Percentiles rank a stretch among this genome's conserved stretches.
phyloP scores from a whole-genome alignment of 1,140 invertebrate species.

The Drosophila ambigua region DNA sequence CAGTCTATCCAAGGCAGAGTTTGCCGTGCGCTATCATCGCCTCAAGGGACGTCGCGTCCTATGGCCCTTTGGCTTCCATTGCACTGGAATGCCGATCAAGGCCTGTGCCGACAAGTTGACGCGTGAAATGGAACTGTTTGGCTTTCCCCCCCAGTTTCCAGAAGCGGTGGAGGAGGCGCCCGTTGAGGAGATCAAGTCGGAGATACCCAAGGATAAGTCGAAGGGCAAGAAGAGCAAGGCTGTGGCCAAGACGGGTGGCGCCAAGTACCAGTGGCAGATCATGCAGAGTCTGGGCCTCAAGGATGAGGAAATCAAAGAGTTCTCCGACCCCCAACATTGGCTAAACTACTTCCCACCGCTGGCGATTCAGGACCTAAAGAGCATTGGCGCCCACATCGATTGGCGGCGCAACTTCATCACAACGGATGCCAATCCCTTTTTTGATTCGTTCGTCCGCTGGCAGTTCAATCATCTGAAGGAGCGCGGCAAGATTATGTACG shows the following conservation, averaged over 20 bases:
- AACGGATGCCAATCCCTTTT: slow-evolving; percentile 98
- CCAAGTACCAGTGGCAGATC: slow-evolving; percentile 99
- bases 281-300: slow-evolving; percentile 96
- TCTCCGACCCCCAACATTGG: slow-evolving; percentile 97
- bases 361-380: slow-evolving; percentile 93
- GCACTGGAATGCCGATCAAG: slow-evolving; percentile 98
- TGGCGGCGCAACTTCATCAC: slow-evolving; percentile 99
- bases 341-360: slow-evolving; percentile 97
- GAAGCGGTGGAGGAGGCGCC: slow-evolving; percentile 85
- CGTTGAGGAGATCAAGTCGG: slow-evolving; percentile 84
- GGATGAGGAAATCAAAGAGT: slow-evolving; percentile 96
- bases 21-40: slow-evolving; percentile 95
- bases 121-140: slow-evolving; percentile 96
- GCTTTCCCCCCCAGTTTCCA: slow-evolving; percentile 97
- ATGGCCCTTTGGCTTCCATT: slow-evolving; percentile 99
- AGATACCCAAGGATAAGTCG: slow-evolving; percentile 95
- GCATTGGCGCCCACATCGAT: slow-evolving; percentile 97
- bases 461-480: slow-evolving; percentile 96
- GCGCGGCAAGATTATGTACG: slow-evolving; percentile 96
- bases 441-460: slow-evolving; percentile 99
- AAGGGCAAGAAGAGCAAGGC: slow-evolving; percentile 99
- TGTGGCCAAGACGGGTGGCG: slow-evolving; percentile 94
- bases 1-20: slow-evolving; percentile 98
- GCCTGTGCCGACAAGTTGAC: slow-evolving; percentile 99
- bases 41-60: slow-evolving; percentile 95